Evolutionary conservation across 2,797 vertebrate genomes (phyloP), one percentile per base, ranked within the genome.

Genomic region (Thamnophis elegans): DNA sequence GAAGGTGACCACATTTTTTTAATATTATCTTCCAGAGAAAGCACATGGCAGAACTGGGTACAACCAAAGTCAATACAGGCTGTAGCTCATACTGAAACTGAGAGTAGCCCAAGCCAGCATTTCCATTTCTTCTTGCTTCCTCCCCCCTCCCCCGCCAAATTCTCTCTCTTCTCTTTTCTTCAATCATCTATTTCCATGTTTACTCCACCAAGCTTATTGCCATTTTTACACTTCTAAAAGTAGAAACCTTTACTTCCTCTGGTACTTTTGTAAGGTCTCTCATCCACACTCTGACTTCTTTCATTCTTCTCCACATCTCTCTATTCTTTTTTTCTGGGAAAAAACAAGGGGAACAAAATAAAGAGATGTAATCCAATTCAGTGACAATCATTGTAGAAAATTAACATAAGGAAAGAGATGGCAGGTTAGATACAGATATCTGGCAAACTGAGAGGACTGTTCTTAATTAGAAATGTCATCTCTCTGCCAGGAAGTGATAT

Each of bases 381-480:
- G 73, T 78, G 73, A 42, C 18, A 47, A 82, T 47, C 36, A 47
- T 25, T 47, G 73, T 4, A 82, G 20, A 47, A 47, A 82, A 47
- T 82, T 42, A 82, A 82, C 10, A 82, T 47, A 47, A 82, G 73
- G 20, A 22, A 47, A 82, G 36, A 82, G 4, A 5, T 25, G 4
- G 20, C 73, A 47, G 73, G 73, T 42, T 47, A 25, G 10, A 47
- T 82, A 47, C 1, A 1, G 10, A 47, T 82, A 47, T 25, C 73
- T 82, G 73, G 20, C 73, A 82, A 82, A 42, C 36, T 47, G 20
- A 82, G 22, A 47, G 10, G 36, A 47, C 4, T 12, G 73, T 82
- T 47, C 20, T 82, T 47, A 82, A 82, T 82, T 82, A 25, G 26
- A 25, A 91, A 47, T n/a, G 54, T 91, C 78, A 91, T 22, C 47